These are phyloP conservation scores for Ariopsis seemanni DNA, from an alignment of 2,113 vertebrate genomes.

Conservation along the genomic window DNA sequence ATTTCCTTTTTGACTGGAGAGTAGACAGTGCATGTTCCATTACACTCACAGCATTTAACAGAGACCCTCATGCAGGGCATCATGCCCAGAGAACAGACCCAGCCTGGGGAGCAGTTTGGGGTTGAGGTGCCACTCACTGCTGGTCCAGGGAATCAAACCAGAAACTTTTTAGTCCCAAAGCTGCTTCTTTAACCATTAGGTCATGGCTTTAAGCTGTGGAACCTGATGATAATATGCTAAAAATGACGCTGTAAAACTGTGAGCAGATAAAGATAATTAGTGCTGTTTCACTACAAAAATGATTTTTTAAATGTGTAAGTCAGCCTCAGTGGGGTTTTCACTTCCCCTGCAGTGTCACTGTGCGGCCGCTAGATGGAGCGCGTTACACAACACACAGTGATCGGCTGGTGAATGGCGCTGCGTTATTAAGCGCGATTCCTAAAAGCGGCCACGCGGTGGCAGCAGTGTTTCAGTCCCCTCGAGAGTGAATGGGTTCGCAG, in stretches of 20 bases:
- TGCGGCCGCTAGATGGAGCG: neutral
- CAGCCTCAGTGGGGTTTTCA: neutral
- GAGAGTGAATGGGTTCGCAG: too few species aligned
- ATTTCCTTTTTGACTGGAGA: neutral
- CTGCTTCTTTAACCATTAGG: too few species aligned
- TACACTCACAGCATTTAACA: too few species aligned
- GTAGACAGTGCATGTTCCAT: neutral
- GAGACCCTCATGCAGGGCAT: too few species aligned
- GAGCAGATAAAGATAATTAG: neutral
- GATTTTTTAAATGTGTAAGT: neutral
- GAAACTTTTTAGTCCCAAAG: too few species aligned
- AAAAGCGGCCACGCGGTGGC: neutral
- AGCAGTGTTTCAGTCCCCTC: neutral
- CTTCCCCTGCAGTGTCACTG: neutral
- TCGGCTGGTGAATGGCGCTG: neutral
- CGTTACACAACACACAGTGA: neutral
- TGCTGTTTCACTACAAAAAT: neutral
- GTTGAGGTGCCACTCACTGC: too few species aligned
- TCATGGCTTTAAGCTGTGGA: too few species aligned
- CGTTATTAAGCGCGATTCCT: neutral
- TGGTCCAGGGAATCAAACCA: too few species aligned
- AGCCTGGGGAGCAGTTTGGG: too few species aligned
- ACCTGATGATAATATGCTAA: too few species aligned
- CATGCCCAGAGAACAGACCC: too few species aligned
- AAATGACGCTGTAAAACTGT: neutral